Percentiles rank a stretch among this genome's conserved stretches.
Evolutionary conservation across 2,797 vertebrate genomes (phyloP).

Genomic region (Todus mexicanus): DNA sequence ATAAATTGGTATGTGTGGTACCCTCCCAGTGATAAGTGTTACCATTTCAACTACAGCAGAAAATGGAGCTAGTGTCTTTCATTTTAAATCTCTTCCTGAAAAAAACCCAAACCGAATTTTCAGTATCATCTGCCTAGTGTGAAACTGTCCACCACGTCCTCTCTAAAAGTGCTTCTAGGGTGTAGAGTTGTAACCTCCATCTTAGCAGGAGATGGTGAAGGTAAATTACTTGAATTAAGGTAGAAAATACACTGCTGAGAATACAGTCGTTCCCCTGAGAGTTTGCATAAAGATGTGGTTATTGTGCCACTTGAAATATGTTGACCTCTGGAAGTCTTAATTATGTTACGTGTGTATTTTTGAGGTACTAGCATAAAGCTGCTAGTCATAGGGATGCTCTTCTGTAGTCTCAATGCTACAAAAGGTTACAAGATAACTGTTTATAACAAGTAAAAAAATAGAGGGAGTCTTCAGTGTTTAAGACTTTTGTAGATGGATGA

Average conservation of each 20-base stretch:
- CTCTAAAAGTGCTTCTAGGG: neutral
- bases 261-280: neutral
- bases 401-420: neutral
- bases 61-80: neutral
- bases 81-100: neutral
- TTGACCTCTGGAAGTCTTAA: neutral
- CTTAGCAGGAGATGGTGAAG: neutral
- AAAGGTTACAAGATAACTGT: neutral
- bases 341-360: neutral
- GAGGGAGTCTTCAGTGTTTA: neutral
- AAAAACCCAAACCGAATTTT: neutral
- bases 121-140: neutral
- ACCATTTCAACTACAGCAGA: neutral
- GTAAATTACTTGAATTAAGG: neutral
- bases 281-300: neutral
- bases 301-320: neutral
- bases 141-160: neutral
- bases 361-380: neutral
- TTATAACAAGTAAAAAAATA: neutral
- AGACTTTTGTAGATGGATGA: neutral
- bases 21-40: neutral
- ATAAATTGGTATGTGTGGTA: neutral
- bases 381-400: neutral
- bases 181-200: neutral
- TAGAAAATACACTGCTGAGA: neutral